These are phyloP conservation scores for Cantharis nigra DNA, from an alignment of 2,888 invertebrate species.

Conservation along the genomic window DNA sequence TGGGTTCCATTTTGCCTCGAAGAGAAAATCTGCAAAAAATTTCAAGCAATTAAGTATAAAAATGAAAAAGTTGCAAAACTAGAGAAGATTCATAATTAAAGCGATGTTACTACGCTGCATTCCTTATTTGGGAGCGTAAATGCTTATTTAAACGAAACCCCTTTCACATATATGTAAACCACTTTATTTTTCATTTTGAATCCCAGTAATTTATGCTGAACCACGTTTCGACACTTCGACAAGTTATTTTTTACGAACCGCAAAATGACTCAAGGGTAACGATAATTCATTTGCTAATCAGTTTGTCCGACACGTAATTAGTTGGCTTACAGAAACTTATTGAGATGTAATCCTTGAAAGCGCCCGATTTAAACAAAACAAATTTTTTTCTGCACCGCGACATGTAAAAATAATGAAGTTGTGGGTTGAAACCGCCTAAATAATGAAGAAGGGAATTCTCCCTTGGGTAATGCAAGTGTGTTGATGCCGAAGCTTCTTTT, in stretches of 20 bases:
- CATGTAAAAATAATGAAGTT: background rate
- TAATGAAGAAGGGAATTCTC: background rate
- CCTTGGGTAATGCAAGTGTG: background rate
- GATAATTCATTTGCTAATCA: constrained; percentile 50
- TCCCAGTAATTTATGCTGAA: constrained; percentile 40
- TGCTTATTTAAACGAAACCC: background rate
- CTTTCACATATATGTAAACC: background rate
- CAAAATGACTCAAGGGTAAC: constrained; percentile 37
- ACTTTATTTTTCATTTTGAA: background rate
- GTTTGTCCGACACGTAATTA: constrained; percentile 46
- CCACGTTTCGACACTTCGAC: constrained; percentile 30
- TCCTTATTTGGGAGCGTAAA: background rate
- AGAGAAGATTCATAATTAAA: background rate
- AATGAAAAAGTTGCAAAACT: background rate
- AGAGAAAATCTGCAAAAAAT: constrained; percentile 63
- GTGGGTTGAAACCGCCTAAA: background rate
- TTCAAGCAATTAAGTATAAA: background rate
- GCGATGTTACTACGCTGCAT: background rate
- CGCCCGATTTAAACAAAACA: background rate
- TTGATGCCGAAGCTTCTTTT: background rate
- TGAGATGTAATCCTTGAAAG: background rate
- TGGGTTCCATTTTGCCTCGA: constrained; percentile 66
- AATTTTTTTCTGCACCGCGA: background rate
- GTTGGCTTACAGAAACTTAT: constrained; percentile 34
- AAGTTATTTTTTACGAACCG: constrained; percentile 37